phyloP scores from a whole-genome alignment of 2,797 vertebrate genomes.

The Fringilla coelebs region DNA sequence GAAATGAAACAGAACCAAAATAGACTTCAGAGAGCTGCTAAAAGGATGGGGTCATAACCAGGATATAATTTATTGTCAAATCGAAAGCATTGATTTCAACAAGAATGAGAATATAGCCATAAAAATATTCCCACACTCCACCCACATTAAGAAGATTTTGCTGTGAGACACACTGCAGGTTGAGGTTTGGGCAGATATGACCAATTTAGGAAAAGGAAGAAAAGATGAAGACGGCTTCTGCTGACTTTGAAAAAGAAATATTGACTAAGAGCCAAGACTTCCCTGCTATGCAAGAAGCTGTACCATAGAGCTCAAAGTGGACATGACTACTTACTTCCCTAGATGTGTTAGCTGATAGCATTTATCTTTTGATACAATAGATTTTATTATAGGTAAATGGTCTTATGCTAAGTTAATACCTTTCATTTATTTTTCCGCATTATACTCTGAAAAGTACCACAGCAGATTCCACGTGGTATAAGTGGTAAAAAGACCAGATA shows the following conservation, averaged over 20 bases:
- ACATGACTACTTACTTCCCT: neutral
- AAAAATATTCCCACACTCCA: neutral
- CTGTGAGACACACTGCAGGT: neutral
- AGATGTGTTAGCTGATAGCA: neutral
- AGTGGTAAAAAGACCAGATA: neutral
- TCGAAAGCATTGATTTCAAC: neutral
- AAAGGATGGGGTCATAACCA: neutral
- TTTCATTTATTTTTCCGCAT: constrained; percentile 2
- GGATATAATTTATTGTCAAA: constrained; percentile 8
- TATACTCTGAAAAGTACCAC: neutral
- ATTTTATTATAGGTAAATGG: neutral
- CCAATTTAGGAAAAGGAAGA: constrained; percentile 38
- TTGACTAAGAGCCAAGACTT: neutral
- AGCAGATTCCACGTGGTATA: neutral
- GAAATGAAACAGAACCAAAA: constrained; percentile 22
- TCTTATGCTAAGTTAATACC: neutral
- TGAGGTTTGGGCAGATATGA: constrained; percentile 9
- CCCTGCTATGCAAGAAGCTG: neutral
- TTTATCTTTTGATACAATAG: neutral
- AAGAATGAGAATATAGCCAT: neutral
- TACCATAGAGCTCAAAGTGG: neutral
- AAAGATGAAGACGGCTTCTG: neutral
- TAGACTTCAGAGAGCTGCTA: neutral
- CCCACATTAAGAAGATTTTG: neutral
- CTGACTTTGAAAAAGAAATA: neutral